Evolutionary conservation across 1,140 invertebrate species (phyloP), one percentile per base, ranked within the genome.

Genomic region (Homarus americanus): DNA sequence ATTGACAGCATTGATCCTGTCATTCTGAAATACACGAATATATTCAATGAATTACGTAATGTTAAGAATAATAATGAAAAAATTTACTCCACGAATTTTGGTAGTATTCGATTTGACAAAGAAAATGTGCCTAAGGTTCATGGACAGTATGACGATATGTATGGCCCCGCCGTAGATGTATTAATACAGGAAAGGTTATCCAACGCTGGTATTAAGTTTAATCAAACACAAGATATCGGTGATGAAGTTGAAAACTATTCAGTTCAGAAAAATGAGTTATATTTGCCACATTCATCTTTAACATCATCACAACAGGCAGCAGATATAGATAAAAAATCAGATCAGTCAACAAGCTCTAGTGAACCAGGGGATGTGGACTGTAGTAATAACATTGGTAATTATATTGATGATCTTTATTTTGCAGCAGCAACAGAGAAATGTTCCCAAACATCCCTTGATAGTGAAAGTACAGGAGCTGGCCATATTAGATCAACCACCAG

Each of bases 121-220:
- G 88, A 90, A 28, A 90, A 90, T 58, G 38, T 84, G 15, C 80
- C 80, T 2, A 38, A 58, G 34, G 72, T 90, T 32, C 88, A 90
- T 58, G 88, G 88, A 10, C 88, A 82, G 49, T 90, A 75, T 63
- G 88, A 90, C 24, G 40, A 10, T 12, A 49, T 28, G 15, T 44
- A 83, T 53, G 72, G 49, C 10, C 69, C 72, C n/a, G 88, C 41
- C 4, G 38, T 32, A 28, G 4, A 15, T 0, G 58, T 63, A 0
- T 15, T 15, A 63, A 20, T 63, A 24, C n/a, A 69, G 63, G 28
- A 69, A 12, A 69, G 9, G 63, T 12, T 69, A 32, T 28, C 63
- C 28, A 28, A 9, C 1, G 7, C 2, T 7, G 63, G 32, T 9
- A 32, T 7, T 69, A 69, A 69, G 63, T 1, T 4, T 24, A 20